Conservation (phyloP, 2,888 invertebrate genomes). For the Andrena hattorfiana region DNA sequence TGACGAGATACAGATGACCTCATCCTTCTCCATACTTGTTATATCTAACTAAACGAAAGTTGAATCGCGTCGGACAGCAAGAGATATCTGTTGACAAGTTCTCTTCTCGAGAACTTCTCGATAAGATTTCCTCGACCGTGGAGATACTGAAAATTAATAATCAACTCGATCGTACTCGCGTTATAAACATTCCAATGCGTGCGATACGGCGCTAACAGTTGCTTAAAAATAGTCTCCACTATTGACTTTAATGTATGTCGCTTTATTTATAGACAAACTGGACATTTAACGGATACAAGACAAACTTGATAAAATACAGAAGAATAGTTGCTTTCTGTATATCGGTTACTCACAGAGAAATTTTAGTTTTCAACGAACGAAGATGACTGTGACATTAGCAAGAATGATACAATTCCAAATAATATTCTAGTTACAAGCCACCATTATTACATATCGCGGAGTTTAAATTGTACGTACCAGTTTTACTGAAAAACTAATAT, state of each 20-base stretch:
- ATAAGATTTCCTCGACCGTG: neutral
- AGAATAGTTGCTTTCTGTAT: neutral
- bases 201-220: neutral
- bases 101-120: no score
- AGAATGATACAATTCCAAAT: neutral
- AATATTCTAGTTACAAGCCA: neutral
- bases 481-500: neutral
- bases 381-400: neutral
- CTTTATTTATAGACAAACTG: slow-evolving; percentile 5
- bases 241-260: neutral
- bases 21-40: slow-evolving; percentile 51
- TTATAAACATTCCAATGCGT: neutral
- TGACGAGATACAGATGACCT: slow-evolving; percentile 75
- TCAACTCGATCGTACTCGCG: neutral
- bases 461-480: neutral
- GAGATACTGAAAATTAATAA: neutral
- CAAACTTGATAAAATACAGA: neutral
- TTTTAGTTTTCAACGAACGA: neutral
- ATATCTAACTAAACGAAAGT: neutral
- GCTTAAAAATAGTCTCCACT: slow-evolving; percentile 11
- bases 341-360: neutral
- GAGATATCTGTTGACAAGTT: neutral
- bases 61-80: neutral
- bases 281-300: neutral
- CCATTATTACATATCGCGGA: slow-evolving; percentile 13